These are phyloP conservation scores for Iguana delicatissima DNA, from an alignment of 2,797 vertebrate species.

Conservation along the genomic window DNA sequence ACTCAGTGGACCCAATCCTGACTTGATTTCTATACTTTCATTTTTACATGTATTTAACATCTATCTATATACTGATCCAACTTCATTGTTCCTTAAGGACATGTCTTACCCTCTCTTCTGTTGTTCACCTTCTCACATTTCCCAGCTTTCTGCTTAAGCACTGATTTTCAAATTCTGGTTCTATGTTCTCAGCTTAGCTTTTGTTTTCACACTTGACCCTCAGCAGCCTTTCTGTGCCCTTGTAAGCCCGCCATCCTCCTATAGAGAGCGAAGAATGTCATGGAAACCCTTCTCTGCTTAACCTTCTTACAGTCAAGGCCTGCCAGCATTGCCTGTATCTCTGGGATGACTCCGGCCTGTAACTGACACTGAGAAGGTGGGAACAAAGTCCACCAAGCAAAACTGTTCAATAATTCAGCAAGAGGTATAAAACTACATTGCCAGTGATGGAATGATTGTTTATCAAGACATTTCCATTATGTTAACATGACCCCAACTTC, in stretches of 20 bases:
- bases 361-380: not conserved
- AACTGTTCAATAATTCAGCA: constrained; percentile 33
- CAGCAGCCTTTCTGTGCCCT: not conserved
- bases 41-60: not conserved
- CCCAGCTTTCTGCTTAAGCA: not conserved
- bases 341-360: not conserved
- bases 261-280: not conserved
- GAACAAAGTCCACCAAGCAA: not conserved
- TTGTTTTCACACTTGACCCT: not conserved
- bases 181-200: not conserved
- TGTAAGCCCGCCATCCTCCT: not conserved
- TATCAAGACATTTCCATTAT: not conserved
- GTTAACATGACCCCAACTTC: constrained; percentile 42
- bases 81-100: not conserved
- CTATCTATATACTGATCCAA: not conserved
- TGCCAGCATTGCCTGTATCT: constrained; percentile 15
- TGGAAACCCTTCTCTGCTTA: not conserved
- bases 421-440: constrained; percentile 49
- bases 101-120: not conserved
- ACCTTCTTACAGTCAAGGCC: not conserved
- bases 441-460: constrained; percentile 42
- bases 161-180: not conserved
- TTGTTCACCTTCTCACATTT: not conserved
- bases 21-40: not conserved
- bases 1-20: not conserved